A percentile compares a stretch with the other conserved stretches of the same genome.
These are phyloP conservation scores for Hypsopygia costalis DNA, from an alignment of 2,888 invertebrate species.

Conservation along the genomic window DNA sequence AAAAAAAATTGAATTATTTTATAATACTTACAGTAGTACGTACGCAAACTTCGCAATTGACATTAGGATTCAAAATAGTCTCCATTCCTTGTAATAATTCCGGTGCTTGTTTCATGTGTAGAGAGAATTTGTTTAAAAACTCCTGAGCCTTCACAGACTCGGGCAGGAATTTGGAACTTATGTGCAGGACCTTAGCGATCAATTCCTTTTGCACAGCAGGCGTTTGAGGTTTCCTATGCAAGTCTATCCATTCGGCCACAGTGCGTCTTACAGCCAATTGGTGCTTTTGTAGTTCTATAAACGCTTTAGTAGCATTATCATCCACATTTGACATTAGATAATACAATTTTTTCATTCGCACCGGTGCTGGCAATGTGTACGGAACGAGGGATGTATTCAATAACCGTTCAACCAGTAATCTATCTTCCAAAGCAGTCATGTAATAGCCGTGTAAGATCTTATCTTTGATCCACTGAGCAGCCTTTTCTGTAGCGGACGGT, in stretches of 20 bases:
- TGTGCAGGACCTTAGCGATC: conserved; percentile 83
- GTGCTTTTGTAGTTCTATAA: conserved; percentile 94
- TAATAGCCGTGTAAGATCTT: conserved; percentile 95
- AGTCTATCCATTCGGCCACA: conserved; percentile 92
- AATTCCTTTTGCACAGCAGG: conserved; percentile 87
- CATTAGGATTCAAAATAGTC: conserved; percentile 92
- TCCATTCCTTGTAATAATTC: conserved; percentile 89
- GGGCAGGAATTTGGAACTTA: conserved; percentile 89
- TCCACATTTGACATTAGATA: conserved; percentile 96
- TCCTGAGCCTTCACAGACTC: conserved; percentile 96
- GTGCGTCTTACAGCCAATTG: conserved; percentile 91
- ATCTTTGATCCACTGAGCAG: conserved; percentile 97
- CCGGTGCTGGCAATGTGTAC: conserved; percentile 91
- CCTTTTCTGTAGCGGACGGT: conserved; percentile 90
- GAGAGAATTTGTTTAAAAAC: conserved; percentile 90
- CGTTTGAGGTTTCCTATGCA: conserved; percentile 86
- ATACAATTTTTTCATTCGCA: conserved; percentile 96
- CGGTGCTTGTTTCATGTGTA: conserved; percentile 87
- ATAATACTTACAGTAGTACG: conserved; percentile 86
- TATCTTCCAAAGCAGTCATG: conserved; percentile 93
- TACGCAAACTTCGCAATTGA: conserved; percentile 97
- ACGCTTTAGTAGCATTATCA: conserved; percentile 93
- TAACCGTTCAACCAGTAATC: conserved; percentile 94
- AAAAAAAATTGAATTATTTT: no score
- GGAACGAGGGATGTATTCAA: conserved; percentile 97